Evolutionary conservation across 2,888 invertebrate species (phyloP).

Genomic region (Prenolepis imparis): DNA sequence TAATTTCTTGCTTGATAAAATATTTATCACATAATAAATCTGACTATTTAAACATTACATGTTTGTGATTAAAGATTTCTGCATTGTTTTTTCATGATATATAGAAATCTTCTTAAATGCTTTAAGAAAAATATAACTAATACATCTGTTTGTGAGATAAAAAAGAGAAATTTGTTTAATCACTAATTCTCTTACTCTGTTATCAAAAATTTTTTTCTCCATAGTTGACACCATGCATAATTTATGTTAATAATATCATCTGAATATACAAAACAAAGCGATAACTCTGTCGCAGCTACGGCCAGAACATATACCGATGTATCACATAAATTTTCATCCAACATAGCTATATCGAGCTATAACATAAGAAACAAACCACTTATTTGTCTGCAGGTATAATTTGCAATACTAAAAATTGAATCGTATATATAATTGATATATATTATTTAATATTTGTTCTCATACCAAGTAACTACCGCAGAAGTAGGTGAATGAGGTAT

Average conservation of each 20-base stretch:
- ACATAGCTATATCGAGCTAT: constrained; percentile 79
- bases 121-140: neutral
- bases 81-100: neutral
- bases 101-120: neutral
- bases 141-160: neutral
- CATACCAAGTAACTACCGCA: constrained; percentile 78
- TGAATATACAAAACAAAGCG: constrained; percentile 60
- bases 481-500: constrained; percentile 54
- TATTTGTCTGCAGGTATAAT: neutral
- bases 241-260: neutral
- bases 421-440: neutral
- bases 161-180: neutral
- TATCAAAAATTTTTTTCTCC: neutral
- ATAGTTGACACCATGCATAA: neutral
- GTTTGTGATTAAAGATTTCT: neutral
- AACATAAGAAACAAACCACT: constrained; percentile 14
- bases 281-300: constrained; percentile 68
- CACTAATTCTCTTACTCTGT: constrained; percentile 22
- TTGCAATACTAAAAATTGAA: neutral
- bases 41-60: neutral
- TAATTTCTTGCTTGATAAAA: neutral
- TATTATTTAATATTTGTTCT: neutral
- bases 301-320: constrained; percentile 69
- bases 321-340: constrained; percentile 71
- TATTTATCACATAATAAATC: neutral